phyloP scores from a whole-genome alignment of 2,113 vertebrate genomes.

The Blennius ocellaris region DNA sequence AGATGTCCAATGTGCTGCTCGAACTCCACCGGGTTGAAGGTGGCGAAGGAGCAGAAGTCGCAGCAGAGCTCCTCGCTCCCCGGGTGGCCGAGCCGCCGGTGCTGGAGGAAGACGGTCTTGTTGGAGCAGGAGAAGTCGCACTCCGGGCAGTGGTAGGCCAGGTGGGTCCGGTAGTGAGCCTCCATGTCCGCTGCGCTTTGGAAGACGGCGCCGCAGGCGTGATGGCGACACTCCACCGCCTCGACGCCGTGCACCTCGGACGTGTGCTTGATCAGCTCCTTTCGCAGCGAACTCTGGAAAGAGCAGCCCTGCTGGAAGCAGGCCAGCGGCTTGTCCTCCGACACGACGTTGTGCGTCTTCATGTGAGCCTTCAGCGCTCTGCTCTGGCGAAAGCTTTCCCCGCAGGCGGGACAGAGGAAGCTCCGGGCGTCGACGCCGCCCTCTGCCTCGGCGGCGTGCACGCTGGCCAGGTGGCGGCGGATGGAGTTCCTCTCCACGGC shows the following conservation, averaged over 20 bases:
- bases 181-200: conserved; percentile 87
- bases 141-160: conserved; percentile 93
- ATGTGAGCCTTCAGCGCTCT: conserved; percentile 92
- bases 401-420: conserved; percentile 90
- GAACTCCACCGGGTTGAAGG: conserved; percentile 94
- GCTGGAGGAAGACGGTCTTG: conserved; percentile 90
- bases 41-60: conserved; percentile 90
- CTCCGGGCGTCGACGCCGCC: conserved; percentile 78
- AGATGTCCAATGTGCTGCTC: conserved; percentile 90
- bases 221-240: conserved; percentile 90
- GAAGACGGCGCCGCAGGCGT: conserved; percentile 89
- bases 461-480: conserved; percentile 90
- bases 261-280: conserved; percentile 87
- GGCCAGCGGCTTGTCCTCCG: conserved; percentile 72
- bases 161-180: conserved; percentile 90
- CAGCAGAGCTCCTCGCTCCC: conserved; percentile 88
- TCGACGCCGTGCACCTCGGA: conserved; percentile 84
- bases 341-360: conserved; percentile 85
- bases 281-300: conserved; percentile 82
- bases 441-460: conserved; percentile 84
- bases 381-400: conserved; percentile 89
- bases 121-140: conserved; percentile 96
- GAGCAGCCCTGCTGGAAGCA: conserved; percentile 89
- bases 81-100: conserved; percentile 91
- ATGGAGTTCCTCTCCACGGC: conserved; percentile 93